Evolutionary conservation across 2,113 vertebrate species (phyloP).

Genomic region (Bucco capensis): DNA sequence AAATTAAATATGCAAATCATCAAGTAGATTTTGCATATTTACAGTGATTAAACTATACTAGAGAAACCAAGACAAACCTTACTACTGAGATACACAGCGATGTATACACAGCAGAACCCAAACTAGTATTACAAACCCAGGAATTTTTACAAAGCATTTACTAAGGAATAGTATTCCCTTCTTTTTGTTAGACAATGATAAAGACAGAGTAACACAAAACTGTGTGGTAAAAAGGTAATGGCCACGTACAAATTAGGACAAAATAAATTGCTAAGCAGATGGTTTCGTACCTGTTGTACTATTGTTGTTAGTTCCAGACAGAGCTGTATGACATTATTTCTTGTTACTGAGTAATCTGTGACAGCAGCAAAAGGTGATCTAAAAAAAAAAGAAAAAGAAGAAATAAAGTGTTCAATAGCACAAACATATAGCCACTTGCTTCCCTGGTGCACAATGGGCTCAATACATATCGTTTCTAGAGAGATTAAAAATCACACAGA

Average conservation of each 20-base stretch:
- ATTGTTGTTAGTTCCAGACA: constrained; percentile 98
- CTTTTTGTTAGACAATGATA: not conserved
- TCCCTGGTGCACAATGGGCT: not conserved
- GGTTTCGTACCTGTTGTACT: constrained; percentile 89
- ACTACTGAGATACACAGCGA: not conserved
- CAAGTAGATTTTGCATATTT: not conserved
- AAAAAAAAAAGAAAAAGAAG: constrained; percentile 59
- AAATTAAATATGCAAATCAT: not conserved
- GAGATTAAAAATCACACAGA: not conserved
- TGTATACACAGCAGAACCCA: not conserved
- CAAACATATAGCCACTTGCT: not conserved
- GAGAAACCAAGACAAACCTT: not conserved
- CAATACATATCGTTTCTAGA: not conserved
- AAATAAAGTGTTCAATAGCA: constrained; percentile 2
- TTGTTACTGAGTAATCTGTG: constrained; percentile 96
- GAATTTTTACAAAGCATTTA: not conserved
- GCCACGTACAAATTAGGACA: not conserved
- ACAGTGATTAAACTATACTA: not conserved
- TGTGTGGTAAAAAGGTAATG: not conserved
- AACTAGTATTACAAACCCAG: not conserved
- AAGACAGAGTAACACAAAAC: not conserved
- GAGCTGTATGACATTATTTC: constrained; percentile 98
- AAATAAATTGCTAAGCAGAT: not conserved
- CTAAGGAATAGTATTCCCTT: not conserved
- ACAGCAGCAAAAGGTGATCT: constrained; percentile 98